A percentile compares a stretch with the other conserved stretches of the same genome.
Conservation (phyloP, 2,113 vertebrate species). For the Oophaga pumilio region DNA sequence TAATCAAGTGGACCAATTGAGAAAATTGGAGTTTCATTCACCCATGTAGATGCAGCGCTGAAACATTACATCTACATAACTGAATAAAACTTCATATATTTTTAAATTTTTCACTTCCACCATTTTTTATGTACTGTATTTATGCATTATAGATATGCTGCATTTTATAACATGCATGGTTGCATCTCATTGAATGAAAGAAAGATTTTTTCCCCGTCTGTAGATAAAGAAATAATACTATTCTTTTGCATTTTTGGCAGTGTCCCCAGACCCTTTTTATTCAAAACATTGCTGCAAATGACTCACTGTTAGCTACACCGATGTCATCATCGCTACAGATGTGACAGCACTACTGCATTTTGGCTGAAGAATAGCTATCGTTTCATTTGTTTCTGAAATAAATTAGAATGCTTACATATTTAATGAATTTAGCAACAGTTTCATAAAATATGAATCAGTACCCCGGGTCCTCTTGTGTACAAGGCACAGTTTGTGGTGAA, state of each 20-base stretch:
- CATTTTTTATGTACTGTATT: too few species aligned
- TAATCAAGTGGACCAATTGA: too few species aligned
- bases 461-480: slow-evolving; percentile 7
- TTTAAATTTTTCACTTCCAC: too few species aligned
- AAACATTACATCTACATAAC: too few species aligned
- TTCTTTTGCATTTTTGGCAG: background rate
- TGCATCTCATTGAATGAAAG: background rate
- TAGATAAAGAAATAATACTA: background rate
- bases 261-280: background rate
- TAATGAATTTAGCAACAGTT: slow-evolving; percentile 44
- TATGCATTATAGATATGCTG: too few species aligned
- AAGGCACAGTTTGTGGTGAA: slow-evolving; percentile 35
- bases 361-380: slow-evolving; percentile 40
- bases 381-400: slow-evolving; percentile 50
- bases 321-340: slow-evolving; percentile 16
- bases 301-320: slow-evolving; percentile 2
- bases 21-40: too few species aligned
- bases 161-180: background rate
- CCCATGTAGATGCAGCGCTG: too few species aligned
- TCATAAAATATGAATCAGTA: slow-evolving; percentile 53
- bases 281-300: background rate
- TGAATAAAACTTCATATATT: too few species aligned
- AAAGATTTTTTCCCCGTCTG: background rate
- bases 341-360: slow-evolving; percentile 7
- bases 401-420: slow-evolving; percentile 53